A percentile compares a stretch with the other conserved stretches of the same genome.
phyloP scores from a whole-genome alignment of 1,140 invertebrate genomes.

The Cyphomyrmex costatus region DNA sequence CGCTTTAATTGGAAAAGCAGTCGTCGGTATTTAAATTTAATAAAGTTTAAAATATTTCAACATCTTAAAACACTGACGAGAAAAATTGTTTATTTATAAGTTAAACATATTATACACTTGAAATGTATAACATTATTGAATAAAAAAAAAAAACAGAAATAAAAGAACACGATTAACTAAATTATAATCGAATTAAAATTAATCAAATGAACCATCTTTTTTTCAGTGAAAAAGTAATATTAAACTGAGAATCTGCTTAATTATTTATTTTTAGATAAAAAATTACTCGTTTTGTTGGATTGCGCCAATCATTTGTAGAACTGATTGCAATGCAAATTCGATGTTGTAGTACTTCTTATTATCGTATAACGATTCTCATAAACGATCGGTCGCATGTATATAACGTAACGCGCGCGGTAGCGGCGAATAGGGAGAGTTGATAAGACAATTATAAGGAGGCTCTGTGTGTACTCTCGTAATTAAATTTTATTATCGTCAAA shows the following conservation, averaged over 20 bases:
- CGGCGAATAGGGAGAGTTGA: neutral
- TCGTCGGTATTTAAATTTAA: neutral
- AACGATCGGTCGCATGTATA: neutral
- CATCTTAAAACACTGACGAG: neutral
- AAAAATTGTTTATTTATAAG: no score
- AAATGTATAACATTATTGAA: no score
- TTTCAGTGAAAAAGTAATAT: neutral
- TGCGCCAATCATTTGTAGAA: neutral
- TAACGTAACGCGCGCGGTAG: neutral
- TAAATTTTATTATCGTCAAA: conserved; percentile 43
- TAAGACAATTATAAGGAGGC: conserved; percentile 21
- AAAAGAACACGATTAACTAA: no score
- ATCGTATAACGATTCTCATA: neutral
- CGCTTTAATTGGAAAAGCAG: neutral
- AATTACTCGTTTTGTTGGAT: neutral
- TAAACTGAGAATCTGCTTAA: neutral
- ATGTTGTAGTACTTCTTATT: neutral
- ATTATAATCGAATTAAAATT: no score
- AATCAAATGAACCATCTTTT: no score
- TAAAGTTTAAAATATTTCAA: neutral
- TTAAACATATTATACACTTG: no score
- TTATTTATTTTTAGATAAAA: neutral
- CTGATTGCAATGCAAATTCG: neutral
- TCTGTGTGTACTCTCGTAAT: neutral
- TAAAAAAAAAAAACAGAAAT: no score